Evolutionary conservation across 2,888 invertebrate genomes (phyloP).

Genomic region (Spodoptera picta): DNA sequence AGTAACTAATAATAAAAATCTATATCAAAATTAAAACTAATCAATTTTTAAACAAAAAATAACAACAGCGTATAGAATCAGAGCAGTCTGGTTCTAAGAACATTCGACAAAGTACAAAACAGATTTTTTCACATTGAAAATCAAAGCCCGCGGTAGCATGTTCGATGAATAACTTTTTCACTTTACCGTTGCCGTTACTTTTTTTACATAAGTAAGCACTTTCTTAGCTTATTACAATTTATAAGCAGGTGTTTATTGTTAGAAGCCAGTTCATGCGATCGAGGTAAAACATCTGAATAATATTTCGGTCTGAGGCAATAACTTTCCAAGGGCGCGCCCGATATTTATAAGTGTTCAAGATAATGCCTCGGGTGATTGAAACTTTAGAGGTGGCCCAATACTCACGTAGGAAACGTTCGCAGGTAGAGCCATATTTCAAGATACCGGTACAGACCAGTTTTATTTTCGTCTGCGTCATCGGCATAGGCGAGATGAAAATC

Average conservation of each 20-base stretch:
- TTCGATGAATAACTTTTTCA: no score
- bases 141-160: no score
- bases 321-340: slow-evolving; percentile 23
- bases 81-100: no score
- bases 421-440: slow-evolving; percentile 74
- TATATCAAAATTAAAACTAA: no score
- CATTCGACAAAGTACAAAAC: no score
- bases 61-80: no score
- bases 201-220: neutral
- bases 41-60: no score
- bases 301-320: slow-evolving; percentile 36
- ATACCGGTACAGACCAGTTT: slow-evolving; percentile 65
- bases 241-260: slow-evolving; percentile 23
- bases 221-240: slow-evolving; percentile 1
- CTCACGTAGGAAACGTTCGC: slow-evolving; percentile 51
- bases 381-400: slow-evolving; percentile 56
- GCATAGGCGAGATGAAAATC: slow-evolving; percentile 80
- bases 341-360: slow-evolving; percentile 50
- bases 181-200: neutral
- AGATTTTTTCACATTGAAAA: no score
- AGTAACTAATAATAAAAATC: no score
- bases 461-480: slow-evolving; percentile 80
- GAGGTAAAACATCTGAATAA: slow-evolving; percentile 25
- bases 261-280: slow-evolving; percentile 4
- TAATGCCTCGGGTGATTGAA: slow-evolving; percentile 52